A percentile compares a stretch with the other conserved stretches of the same genome.
Conservation (phyloP, 2,888 invertebrate species). For the Drosophila affinis region DNA sequence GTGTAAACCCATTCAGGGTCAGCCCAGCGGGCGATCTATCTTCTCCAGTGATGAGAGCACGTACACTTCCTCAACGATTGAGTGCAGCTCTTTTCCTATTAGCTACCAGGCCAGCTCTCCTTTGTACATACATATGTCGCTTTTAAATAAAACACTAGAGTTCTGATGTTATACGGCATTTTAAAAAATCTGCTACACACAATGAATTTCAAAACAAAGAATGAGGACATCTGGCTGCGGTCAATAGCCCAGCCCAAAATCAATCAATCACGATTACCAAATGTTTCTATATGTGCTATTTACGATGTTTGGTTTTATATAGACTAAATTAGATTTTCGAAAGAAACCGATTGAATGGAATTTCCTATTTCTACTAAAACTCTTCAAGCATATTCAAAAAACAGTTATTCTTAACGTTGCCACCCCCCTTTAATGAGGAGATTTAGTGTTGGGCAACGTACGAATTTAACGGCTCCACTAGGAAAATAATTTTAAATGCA, state of each 20-base stretch:
- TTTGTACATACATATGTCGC: no score
- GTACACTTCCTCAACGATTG: not conserved
- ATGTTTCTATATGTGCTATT: not conserved
- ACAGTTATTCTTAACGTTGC: not conserved
- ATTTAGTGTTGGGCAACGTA: not conserved
- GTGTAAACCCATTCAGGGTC: conserved; percentile 18
- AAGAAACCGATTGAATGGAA: no score
- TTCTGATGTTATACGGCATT: no score
- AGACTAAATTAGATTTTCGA: no score
- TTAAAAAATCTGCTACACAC: no score
- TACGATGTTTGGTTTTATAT: no score
- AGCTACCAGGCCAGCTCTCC: no score
- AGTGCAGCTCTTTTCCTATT: no score
- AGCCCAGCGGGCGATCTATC: not conserved
- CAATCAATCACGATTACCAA: not conserved
- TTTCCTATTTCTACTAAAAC: no score
- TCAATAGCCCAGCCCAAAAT: not conserved
- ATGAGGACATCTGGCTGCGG: not conserved
- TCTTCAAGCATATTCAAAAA: not conserved
- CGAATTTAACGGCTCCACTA: not conserved
- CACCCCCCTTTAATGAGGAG: not conserved
- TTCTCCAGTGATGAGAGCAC: not conserved
- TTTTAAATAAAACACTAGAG: no score
- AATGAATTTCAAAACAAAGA: not conserved
- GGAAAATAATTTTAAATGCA: not conserved